phyloP scores from a whole-genome alignment of 2,888 invertebrate genomes.

The Latheticus oryzae region DNA sequence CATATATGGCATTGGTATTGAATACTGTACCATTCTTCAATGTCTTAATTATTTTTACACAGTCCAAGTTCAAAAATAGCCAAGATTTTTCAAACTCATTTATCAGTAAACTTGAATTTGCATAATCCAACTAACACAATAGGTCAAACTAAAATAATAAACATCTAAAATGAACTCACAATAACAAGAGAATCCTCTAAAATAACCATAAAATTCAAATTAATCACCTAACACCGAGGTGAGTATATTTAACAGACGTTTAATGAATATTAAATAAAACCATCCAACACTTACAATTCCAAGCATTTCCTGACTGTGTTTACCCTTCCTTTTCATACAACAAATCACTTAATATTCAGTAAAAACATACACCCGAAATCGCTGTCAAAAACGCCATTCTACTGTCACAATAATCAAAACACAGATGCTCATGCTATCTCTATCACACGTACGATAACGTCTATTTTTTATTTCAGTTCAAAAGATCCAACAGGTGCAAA shows the following conservation, averaged over 20 bases:
- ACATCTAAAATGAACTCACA: conserved; percentile 19
- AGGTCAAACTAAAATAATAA: conserved; percentile 26
- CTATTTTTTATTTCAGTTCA: conserved; percentile 5
- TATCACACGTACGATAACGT: not conserved
- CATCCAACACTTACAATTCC: conserved; percentile 39
- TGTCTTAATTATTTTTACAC: too few species aligned
- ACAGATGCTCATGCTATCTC: conserved; percentile 7
- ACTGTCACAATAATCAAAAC: conserved; percentile 17
- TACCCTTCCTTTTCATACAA: conserved; percentile 36
- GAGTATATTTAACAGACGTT: conserved; percentile 6
- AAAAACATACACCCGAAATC: conserved; percentile 48
- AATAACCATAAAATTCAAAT: conserved; percentile 26
- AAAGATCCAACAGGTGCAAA: conserved; percentile 20
- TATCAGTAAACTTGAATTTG: too few species aligned
- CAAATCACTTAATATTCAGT: conserved; percentile 43
- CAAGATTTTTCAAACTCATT: too few species aligned
- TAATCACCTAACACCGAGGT: not conserved
- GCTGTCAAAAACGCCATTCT: conserved; percentile 45
- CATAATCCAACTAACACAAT: conserved; percentile 17
- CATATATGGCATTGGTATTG: too few species aligned
- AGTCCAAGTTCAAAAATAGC: too few species aligned
- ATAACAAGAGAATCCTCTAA: conserved; percentile 29
- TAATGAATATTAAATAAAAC: conserved; percentile 25
- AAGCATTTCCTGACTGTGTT: conserved; percentile 25
- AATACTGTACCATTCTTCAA: too few species aligned